Evolutionary conservation across 2,113 vertebrate species (phyloP), one percentile per base, ranked within the genome.

Genomic region (Pao palembangensis): DNA sequence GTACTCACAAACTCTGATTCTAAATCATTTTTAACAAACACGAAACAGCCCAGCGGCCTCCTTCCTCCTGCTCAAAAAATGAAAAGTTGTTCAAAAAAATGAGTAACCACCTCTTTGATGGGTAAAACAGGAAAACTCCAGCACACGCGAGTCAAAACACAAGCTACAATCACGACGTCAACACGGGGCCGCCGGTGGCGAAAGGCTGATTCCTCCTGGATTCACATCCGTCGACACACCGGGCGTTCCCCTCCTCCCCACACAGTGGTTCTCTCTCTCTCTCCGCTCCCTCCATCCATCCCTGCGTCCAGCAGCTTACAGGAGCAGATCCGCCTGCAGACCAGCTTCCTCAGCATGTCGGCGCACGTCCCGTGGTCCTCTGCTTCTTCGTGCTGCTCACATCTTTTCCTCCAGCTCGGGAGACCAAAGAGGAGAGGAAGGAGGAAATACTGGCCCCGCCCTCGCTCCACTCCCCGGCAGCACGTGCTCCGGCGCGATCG

Each of bases 311-410:
- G 55, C 46, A 51, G 79, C 91, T 95, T 93, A 94, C 92, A 91
- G 83, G 89, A 86, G 66, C 93, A 94, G 79, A 93, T 92, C 76
- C 88, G 88, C 70, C 85, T 88, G 87, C 91, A 95, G 82, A 94
- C 91, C 69, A 93, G 91, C 83, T 90, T 94, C 88, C 90, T 92
- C 91, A 94, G 86, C 92, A 92, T 90, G 76, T 73, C 58, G 69
- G 85, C 87, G 84, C 79, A 38, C 48, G 57, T 61, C 43, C 69
- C 64, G 46, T 49, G 72, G 17, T 76, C 59, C 25, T 69, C 53
- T 6, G 1, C 41, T 48, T 46, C 61, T 48, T 54, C 23, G 25
- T 15, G 52, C 2, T 67, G 58, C 59, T 78, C 79, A 71, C 77
- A 74, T 66, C 54, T 23, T 51, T 1, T 19, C 59, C 52, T 2